Evolutionary conservation across 2,113 vertebrate species (phyloP), one percentile per base, ranked within the genome.

Genomic region (Rhynchopsitta pachyrhyncha): DNA sequence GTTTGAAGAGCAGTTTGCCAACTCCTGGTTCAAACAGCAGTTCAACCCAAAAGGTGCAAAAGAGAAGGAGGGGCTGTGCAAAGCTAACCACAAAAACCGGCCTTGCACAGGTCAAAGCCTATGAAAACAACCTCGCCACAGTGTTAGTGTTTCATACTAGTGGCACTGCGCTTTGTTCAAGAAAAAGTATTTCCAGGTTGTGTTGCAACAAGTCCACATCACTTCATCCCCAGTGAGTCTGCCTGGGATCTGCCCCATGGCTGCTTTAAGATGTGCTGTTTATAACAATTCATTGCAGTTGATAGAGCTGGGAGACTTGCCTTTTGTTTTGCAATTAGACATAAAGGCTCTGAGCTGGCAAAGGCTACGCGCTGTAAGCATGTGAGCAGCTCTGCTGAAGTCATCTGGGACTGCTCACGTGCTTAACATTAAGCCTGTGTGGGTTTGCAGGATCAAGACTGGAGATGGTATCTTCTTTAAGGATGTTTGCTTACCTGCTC

Each of bases 291-390:
- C 91, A 79, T 92, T 95, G 81, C 70, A 91, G 77, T 71, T 93
- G 93, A 91, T 95, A 85, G 86, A 71, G 76, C 69, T 41, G 44
- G 80, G 81, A 96, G 77, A 91, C 25, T 74, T 87, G 81, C 86
- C 86, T 94, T 93, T 94, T 94, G 78, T 95, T 92, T 92, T 94
- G 92, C 86, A 95, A 82, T 94, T 97, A 89, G 91, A 87, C 44
- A 12, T 73, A 91, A 93, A 84, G 86, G 78, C 86, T 95, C 64
- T 63, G 88, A 91, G 75, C 83, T 86, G 92, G 95, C 90, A 77
- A 84, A 55, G 1, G 39, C 76, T 74, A 5, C 20, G n/a, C 23
- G 0, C 85, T 55, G 60, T 29, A 39, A 88, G 87, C 42, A 63
- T 49, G 64, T 6, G 68, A 63, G 79, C 23, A 70, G 79, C 82